These are phyloP conservation scores for Cerceris ruficornis DNA, from an alignment of 2,888 invertebrate genomes.

Conservation along the genomic window DNA sequence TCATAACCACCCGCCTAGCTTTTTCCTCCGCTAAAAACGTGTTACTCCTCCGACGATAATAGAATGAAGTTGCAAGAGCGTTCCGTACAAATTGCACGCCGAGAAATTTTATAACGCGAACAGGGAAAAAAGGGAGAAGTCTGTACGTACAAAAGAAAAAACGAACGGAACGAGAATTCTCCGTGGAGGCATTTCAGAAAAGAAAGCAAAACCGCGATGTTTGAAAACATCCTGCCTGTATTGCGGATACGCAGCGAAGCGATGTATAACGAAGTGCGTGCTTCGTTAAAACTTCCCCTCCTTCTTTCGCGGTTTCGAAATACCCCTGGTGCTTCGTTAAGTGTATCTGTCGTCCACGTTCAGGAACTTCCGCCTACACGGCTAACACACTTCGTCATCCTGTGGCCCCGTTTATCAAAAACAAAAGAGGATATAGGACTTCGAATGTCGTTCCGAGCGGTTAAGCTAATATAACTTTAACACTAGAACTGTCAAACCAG, in stretches of 20 bases:
- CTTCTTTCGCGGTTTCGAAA: constrained; percentile 17
- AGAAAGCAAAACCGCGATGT: constrained; percentile 16
- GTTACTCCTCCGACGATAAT: too few species aligned
- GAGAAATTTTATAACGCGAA: too few species aligned
- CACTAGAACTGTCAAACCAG: too few species aligned
- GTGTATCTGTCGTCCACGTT: constrained; percentile 25
- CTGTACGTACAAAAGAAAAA: background rate
- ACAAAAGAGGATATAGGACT: constrained; percentile 1
- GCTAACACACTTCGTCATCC: constrained; percentile 22
- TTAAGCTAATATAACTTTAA: too few species aligned
- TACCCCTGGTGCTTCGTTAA: constrained; percentile 44
- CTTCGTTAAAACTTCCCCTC: constrained; percentile 52
- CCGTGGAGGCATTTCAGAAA: background rate
- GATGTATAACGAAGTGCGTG: constrained; percentile 36
- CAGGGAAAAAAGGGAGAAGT: background rate
- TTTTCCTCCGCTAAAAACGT: too few species aligned
- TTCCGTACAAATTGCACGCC: too few species aligned
- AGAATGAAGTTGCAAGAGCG: too few species aligned
- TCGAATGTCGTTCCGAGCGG: background rate
- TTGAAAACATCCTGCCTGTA: constrained; percentile 14
- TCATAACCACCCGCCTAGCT: too few species aligned
- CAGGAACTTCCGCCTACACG: background rate
- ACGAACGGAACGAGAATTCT: background rate
- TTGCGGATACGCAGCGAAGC: constrained; percentile 12
- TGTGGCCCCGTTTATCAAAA: constrained; percentile 8